Evolutionary conservation across 2,888 invertebrate species (phyloP), one percentile per base, ranked within the genome.

Genomic region (Meloe dianella): DNA sequence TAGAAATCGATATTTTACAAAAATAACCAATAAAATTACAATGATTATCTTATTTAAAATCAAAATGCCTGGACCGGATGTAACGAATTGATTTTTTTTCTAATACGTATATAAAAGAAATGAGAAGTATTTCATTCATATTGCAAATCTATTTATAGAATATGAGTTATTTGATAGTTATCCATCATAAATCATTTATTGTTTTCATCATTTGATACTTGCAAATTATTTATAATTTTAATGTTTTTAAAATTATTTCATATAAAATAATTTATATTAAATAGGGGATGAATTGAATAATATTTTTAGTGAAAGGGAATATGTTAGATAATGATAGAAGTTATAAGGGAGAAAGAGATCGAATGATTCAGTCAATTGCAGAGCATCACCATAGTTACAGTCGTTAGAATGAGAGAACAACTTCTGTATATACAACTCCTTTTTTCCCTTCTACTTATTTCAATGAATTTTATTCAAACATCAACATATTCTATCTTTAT

Each of bases 321-420:
- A 22, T 51, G 51, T 51, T 7, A 20, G 51, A 51, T 22, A 51
- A 22, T 22, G 51, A 51, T 51, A 51, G 51, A 22, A 51, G n/a
- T 20, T 9, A 0, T 3, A 9, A 51, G 22, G 6, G 47, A 20
- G 47, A 20, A n/a, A n/a, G n/a, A 38, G 38, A 38, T 38, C 14
- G 47, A 47, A 20, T 47, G 9, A 47, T 47, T 51, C 51, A 51
- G 51, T 51, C 51, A 51, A 51, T 51, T 17, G 51, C 22, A 51
- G 51, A 51, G 51, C 51, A 51, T 51, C 51, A 51, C 51, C 51
- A 51, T 51, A 51, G 51, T 51, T 51, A 51, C 51, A 51, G 51
- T 22, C 20, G 51, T n/a, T 10, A 51, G 20, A 51, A 22, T 7
- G 20, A 38, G 38, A 38, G 38, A 38, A n/a, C 38, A 5, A 14